These are phyloP conservation scores for Galeruca laticollis DNA, from an alignment of 2,888 invertebrate species.

Conservation along the genomic window DNA sequence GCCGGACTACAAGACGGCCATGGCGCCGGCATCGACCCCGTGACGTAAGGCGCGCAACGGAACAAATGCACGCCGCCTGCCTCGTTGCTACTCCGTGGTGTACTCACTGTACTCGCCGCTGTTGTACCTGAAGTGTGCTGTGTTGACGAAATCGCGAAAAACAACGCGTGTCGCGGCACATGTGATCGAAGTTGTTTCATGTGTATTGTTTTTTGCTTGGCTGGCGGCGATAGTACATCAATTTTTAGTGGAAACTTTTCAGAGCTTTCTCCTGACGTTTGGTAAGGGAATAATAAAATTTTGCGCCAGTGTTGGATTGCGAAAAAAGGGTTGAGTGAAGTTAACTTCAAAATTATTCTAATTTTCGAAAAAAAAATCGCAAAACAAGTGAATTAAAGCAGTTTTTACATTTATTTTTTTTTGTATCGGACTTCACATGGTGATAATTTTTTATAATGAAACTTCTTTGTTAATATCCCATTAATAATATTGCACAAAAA, in stretches of 20 bases:
- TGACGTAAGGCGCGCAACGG: conserved; percentile 55
- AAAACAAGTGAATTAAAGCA: too few species aligned
- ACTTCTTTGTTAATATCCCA: too few species aligned
- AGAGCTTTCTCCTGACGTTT: conserved; percentile 15
- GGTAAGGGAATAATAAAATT: conserved; percentile 25
- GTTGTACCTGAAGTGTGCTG: conserved; percentile 59
- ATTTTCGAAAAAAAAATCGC: too few species aligned
- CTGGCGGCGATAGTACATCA: conserved; percentile 20
- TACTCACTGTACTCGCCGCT: conserved; percentile 59
- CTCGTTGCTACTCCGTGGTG: conserved; percentile 46
- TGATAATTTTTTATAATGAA: too few species aligned
- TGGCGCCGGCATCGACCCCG: conserved; percentile 61
- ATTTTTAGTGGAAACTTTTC: conserved; percentile 20
- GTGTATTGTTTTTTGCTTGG: neutral
- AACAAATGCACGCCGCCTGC: conserved; percentile 11
- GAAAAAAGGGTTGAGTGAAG: neutral
- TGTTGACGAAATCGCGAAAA: conserved; percentile 36
- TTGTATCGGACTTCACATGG: too few species aligned
- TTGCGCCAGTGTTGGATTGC: conserved; percentile 22
- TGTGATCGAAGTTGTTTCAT: conserved; percentile 25
- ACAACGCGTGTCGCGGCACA: conserved; percentile 22
- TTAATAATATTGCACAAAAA: too few species aligned
- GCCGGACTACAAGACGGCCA: conserved; percentile 56
- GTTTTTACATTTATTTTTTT: too few species aligned
- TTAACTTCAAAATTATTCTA: neutral